Base-by-base conservation (phyloP, 1,140 invertebrate species). In the Helicoverpa zea region DNA sequence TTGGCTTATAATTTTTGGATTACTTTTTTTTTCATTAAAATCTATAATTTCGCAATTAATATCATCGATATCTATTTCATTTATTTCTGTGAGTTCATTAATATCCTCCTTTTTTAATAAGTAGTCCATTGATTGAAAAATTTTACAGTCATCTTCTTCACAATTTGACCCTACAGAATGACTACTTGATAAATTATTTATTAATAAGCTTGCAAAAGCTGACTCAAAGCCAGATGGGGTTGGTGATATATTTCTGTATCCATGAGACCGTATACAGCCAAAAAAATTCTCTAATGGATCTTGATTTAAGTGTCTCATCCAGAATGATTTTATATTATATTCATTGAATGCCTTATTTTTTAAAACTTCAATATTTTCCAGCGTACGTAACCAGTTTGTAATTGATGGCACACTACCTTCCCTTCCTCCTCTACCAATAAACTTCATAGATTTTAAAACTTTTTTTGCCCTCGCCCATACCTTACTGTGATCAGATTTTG, bases 101-200 rank as follows among this genome's bases (percentile, higher is more conserved):
- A 23, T 23, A 23, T 23, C 23, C n/a, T 13, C 12, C n/a, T 54
- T 54, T n/a, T 13, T 54, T 13, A 54, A 4, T 54, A 54, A 54
- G 13, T 4, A 54, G n/a, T 54, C 51, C 13, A 54, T 13, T 14
- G 51, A 13, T 11, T 54, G 51, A 14, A 54, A 54, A 13, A 54
- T 54, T 11, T 54, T 54, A 14, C 51, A 54, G 3, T 13, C 13
- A 61, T 61, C 58, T 72, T 72, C 51, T 74, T 64, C 70, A 66
- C 70, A 61, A 61, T 61, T 61, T 10, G 58, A 61, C 5, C 58
- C 58, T 61, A 10, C 29, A 23, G 58, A 61, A 13, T 61, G 58
- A 18, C 5, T 5, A 61, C 58, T 54, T 13, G 9, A 23, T 10
- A 61, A 23, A 23, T 61, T 61, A 61, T 61, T 61, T 10, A 61